Conservation (phyloP, 1,140 invertebrate genomes). For the Aethina tumida region DNA sequence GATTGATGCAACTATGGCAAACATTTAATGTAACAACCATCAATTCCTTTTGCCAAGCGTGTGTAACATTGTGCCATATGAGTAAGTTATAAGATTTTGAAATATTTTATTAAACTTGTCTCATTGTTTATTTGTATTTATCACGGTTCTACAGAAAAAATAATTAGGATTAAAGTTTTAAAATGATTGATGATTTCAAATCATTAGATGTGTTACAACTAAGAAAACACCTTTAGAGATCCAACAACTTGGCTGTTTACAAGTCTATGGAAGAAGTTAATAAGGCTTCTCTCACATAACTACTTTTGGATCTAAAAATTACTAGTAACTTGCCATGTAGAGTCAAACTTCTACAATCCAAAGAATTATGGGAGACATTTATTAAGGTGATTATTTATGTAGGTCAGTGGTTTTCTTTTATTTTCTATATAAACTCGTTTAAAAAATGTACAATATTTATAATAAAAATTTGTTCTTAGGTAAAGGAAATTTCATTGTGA, state of each 20-base stretch:
- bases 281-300: constrained; percentile 83
- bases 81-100: too few species aligned
- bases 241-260: constrained; percentile 42
- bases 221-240: constrained; percentile 46
- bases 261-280: constrained; percentile 47
- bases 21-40: too few species aligned
- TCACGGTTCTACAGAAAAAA: too few species aligned
- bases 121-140: too few species aligned
- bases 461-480: too few species aligned
- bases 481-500: constrained; percentile 62
- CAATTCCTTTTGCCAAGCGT: too few species aligned
- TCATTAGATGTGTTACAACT: too few species aligned
- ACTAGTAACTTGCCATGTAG: constrained; percentile 64
- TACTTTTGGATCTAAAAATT: constrained; percentile 78
- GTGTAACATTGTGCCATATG: too few species aligned
- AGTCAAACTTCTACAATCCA: constrained; percentile 37
- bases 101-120: too few species aligned
- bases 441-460: constrained; percentile 38
- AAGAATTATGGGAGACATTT: constrained; percentile 53
- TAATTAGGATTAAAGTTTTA: too few species aligned
- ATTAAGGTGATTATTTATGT: constrained; percentile 68
- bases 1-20: too few species aligned
- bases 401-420: constrained; percentile 44
- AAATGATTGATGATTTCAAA: too few species aligned
- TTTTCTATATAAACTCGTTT: background rate